Percentiles rank a stretch among this genome's conserved stretches.
Evolutionary conservation across 2,888 invertebrate genomes (phyloP).

Genomic region (Disparrhopalites patrizii): DNA sequence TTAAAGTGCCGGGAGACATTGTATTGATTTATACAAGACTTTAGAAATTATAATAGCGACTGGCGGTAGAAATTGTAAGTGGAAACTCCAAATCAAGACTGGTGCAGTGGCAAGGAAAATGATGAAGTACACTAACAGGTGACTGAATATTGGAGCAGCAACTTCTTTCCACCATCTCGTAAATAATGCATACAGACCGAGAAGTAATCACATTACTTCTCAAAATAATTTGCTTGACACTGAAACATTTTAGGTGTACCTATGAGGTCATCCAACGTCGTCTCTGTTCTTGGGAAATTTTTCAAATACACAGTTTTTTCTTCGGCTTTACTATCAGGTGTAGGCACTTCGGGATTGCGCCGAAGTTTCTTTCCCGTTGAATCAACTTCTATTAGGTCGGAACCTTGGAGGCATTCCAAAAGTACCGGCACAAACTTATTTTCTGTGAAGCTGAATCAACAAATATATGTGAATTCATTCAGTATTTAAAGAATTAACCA

Average conservation of each 20-base stretch:
- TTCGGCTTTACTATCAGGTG: conserved; percentile 81
- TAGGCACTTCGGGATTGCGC: conserved; percentile 65
- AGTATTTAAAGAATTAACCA: neutral
- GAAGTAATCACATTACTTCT: too few species aligned
- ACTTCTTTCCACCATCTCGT: too few species aligned
- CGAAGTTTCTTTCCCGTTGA: conserved; percentile 70
- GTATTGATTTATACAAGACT: too few species aligned
- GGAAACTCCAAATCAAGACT: too few species aligned
- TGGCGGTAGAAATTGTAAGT: too few species aligned
- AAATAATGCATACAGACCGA: too few species aligned
- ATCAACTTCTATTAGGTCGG: conserved; percentile 55
- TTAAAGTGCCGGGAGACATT: too few species aligned
- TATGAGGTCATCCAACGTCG: conserved; percentile 66
- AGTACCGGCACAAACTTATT: conserved; percentile 10
- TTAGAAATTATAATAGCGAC: too few species aligned
- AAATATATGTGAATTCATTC: neutral
- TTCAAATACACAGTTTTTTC: conserved; percentile 80
- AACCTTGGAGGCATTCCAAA: conserved; percentile 34
- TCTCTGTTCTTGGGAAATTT: conserved; percentile 66
- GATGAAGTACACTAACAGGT: too few species aligned
- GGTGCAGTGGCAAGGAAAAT: too few species aligned
- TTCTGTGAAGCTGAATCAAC: conserved; percentile 6
- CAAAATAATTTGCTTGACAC: too few species aligned
- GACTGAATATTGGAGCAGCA: too few species aligned
- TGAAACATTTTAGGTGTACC: conserved; percentile 45